Base-by-base conservation (phyloP, 1,140 invertebrate species). In the Drosophila rufa region DNA sequence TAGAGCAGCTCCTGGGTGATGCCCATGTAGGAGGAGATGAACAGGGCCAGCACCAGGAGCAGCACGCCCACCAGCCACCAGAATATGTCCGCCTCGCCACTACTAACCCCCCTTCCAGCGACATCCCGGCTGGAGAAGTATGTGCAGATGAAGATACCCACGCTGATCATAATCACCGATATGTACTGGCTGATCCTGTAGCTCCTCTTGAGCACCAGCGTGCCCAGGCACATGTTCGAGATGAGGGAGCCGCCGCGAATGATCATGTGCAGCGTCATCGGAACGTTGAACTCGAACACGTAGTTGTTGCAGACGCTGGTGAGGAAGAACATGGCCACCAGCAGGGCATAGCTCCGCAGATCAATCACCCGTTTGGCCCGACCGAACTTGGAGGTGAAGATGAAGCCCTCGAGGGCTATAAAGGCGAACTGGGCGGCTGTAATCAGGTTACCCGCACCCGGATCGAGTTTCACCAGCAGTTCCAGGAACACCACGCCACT, bases 201-300 rank as follows among this genome's bases (percentile, higher is more conserved):
- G 73, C 94, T 94, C 87, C 96, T 97, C 79, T 98, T 97, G 15
- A 99, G 92, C 58, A 99, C 96, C 64, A 98, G 94, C 7, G 98
- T 96, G 27, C 98, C 98, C 95, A 99, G 96, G 55, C 99, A 95
- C 96, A 99, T 97, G 93, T 98, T 99, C 0, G 98, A 98, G 93
- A 99, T 98, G 11, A 99, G 94, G 45, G 98, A 99, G 17, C 98
- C 98, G 36, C 99, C 96, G 94, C 98, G 95, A 92, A 99, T 99
- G 90, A 99, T 99, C 96, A 99, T 99, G 92, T 99, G 99, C 1
- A 99, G 94, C 12, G 99, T 98, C 96, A 99, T 98, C 0, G 99
- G 97, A 84, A 99, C 98, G 92, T 99, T 99, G 84, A 98, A 99
- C 91, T 97, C 96, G 82, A 99, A 97, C 0, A 98, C 98, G 94